phyloP scores from a whole-genome alignment of 2,113 vertebrate genomes.

The Martes martes region DNA sequence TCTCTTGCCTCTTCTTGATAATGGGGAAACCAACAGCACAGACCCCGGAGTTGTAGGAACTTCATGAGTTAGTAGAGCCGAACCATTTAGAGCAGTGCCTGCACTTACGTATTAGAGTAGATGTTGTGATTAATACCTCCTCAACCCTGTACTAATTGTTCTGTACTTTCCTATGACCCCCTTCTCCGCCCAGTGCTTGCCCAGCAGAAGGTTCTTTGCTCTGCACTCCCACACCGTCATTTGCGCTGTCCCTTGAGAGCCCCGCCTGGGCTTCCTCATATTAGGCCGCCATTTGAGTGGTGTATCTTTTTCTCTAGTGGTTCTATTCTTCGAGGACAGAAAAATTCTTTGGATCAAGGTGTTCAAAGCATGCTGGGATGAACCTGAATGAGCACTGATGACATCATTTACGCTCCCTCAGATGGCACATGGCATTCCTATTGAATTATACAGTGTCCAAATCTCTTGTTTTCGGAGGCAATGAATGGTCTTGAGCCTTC shows the following conservation, averaged over 20 bases:
- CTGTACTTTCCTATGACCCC: not conserved
- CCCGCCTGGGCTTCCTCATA: not conserved
- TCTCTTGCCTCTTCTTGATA: not conserved
- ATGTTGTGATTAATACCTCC: not conserved
- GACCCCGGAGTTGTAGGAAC: not conserved
- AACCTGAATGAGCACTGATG: not conserved
- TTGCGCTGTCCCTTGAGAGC: not conserved
- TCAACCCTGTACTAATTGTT: not conserved
- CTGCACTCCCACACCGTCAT: not conserved
- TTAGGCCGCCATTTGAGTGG: not conserved
- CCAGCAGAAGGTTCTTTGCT: not conserved
- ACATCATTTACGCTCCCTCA: not conserved
- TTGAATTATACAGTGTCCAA: not conserved
- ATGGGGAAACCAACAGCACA: not conserved
- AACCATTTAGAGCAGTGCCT: not conserved
- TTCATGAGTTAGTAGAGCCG: not conserved
- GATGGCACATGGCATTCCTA: not conserved
- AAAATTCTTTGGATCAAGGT: not conserved
- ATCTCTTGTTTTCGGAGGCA: not conserved
- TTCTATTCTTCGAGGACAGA: not conserved
- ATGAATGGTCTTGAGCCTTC: not conserved
- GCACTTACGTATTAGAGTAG: fast-evolving
- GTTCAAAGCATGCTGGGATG: not conserved
- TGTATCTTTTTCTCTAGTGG: not conserved
- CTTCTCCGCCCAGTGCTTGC: not conserved